Percentiles rank a stretch among this genome's conserved stretches.
phyloP scores from a whole-genome alignment of 2,113 vertebrate species.

The Emydocephalus ijimae region DNA sequence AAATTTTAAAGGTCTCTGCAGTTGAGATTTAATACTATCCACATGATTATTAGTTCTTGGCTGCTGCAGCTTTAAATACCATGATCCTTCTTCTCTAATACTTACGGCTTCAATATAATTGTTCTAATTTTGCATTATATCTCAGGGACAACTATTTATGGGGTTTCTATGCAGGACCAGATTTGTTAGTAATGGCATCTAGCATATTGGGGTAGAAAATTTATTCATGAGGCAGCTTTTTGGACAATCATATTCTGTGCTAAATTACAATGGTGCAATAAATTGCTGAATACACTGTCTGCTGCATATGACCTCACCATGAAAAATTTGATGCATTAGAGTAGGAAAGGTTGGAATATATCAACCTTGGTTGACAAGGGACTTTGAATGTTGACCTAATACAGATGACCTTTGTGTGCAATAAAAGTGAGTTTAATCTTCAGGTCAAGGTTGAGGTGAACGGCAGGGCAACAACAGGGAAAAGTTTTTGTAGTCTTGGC shows the following conservation, averaged over 20 bases:
- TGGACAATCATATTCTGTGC: slow-evolving; percentile 66
- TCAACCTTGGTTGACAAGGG: slow-evolving; percentile 79
- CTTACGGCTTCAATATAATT: slow-evolving; percentile 39
- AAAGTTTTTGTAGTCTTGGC: slow-evolving; percentile 44
- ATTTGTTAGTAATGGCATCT: slow-evolving; percentile 44
- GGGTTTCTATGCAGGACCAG: slow-evolving; percentile 45
- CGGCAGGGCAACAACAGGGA: slow-evolving; percentile 43
- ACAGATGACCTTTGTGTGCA: slow-evolving; percentile 74
- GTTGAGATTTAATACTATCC: slow-evolving; percentile 49
- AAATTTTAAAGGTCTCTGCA: slow-evolving; percentile 43
- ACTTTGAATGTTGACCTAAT: slow-evolving; percentile 80
- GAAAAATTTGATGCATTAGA: slow-evolving; percentile 79
- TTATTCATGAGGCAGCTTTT: slow-evolving; percentile 70
- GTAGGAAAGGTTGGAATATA: slow-evolving; percentile 79
- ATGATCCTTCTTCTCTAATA: slow-evolving; percentile 23
- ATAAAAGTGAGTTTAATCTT: slow-evolving; percentile 80
- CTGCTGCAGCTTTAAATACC: neutral
- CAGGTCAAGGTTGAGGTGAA: slow-evolving; percentile 76
- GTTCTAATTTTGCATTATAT: slow-evolving; percentile 43
- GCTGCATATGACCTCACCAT: slow-evolving; percentile 78
- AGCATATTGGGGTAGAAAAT: slow-evolving; percentile 57
- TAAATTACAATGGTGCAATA: slow-evolving; percentile 69
- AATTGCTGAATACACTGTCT: slow-evolving; percentile 78
- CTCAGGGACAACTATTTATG: slow-evolving; percentile 44
- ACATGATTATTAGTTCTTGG: slow-evolving; percentile 21